Base-by-base conservation (phyloP, 2,113 vertebrate genomes). In the Cavia aperea region DNA sequence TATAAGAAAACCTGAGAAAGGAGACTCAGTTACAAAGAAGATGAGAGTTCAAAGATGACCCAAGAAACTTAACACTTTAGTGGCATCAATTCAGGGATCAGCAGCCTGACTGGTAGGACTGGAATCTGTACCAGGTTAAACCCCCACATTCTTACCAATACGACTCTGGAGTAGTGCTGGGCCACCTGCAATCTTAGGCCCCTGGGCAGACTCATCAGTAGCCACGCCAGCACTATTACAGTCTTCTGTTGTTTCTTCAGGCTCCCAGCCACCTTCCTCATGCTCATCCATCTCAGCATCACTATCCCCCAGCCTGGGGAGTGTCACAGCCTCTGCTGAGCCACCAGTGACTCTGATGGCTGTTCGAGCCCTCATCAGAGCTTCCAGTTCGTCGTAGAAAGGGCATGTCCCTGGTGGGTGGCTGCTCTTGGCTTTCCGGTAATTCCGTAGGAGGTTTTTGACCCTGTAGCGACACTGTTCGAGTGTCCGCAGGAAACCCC, bases 391-490 rank as follows among this genome's bases (percentile, higher is more conserved):
- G 89, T 97, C 96, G 0, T 97, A 97, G 93, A 97, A 97, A 63
- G 97, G 96, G 46, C 97, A 96, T 16, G 96, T 95, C 54, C 96
- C 93, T 13, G 96, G 96, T 0, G 96, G 97, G 54, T 93, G 96
- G 62, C 96, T 96, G 81, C 95, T 96, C 92, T 97, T 97, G 72
- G 96, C 96, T 88, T 97, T 96, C 68, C 96, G 96, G 68, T 97
- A 97, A 83, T 96, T 97, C 54, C 97, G 91, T 0, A 97, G 84
- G 81, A 97, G 96, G 90, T 97, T 97, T 95, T 97, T 97, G 70
- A 97, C 96, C 56, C 97, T 95, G 56, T 96, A 96, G 51, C 97
- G 97, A 96, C 97, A 97, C 63, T 97, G 97, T 83, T 97, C 97
- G 36, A 97, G 92, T 0, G 96, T 97, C 54, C 97, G 96, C 56